phyloP scores from a whole-genome alignment of 2,797 vertebrate species.

The Cottoperca gobio region DNA sequence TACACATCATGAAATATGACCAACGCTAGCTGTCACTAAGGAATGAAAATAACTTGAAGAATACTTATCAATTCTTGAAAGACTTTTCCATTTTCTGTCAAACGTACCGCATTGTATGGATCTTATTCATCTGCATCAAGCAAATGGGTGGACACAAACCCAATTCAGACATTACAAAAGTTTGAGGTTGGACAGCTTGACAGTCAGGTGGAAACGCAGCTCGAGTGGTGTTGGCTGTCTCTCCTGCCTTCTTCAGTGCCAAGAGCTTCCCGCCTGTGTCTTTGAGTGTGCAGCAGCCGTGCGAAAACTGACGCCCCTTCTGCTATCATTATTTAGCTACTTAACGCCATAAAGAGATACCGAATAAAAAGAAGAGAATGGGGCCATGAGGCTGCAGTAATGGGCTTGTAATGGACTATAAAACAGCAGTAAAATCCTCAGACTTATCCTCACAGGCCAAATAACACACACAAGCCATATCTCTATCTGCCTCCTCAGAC shows the following conservation, averaged over 20 bases:
- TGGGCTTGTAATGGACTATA: constrained; percentile 70
- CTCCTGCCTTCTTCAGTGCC: constrained; percentile 4
- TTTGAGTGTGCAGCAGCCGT: constrained; percentile 25
- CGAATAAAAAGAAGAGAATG: constrained; percentile 65
- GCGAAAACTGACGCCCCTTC: constrained; percentile 34
- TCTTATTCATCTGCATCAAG: constrained; percentile 21
- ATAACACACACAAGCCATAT: too few species aligned
- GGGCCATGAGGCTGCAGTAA: constrained; percentile 62
- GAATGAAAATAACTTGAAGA: constrained; percentile 21
- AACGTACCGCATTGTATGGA: neutral
- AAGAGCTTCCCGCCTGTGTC: constrained; percentile 10
- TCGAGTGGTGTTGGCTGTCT: constrained; percentile 5
- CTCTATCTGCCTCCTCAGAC: constrained; percentile 15
- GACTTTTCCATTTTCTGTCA: constrained; percentile 17
- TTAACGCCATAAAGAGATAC: constrained; percentile 64
- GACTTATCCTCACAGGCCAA: too few species aligned
- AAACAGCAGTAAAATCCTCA: too few species aligned
- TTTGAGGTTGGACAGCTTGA: constrained; percentile 29
- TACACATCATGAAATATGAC: constrained; percentile 31
- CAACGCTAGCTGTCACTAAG: neutral
- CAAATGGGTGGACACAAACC: constrained; percentile 28
- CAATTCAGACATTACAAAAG: constrained; percentile 8
- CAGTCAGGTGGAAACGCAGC: constrained; percentile 19
- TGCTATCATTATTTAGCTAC: constrained; percentile 62
- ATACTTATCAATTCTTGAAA: neutral